Conservation (phyloP, 2,113 vertebrate genomes). For the Clarias magur region DNA sequence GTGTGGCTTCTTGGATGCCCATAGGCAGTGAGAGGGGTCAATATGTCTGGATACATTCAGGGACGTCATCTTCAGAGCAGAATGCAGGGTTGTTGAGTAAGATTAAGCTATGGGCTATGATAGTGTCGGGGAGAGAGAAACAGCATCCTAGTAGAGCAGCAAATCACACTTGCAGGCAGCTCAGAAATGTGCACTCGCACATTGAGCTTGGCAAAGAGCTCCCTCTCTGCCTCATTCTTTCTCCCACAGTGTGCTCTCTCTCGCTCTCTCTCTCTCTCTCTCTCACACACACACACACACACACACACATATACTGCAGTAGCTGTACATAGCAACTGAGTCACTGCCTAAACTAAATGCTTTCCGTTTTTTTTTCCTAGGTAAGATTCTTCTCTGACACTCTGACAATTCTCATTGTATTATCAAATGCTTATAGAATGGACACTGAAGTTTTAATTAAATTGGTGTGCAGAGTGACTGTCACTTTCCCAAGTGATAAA, state of each 20-base stretch:
- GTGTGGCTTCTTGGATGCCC: slow-evolving; percentile 85
- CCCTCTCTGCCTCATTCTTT: slow-evolving; percentile 63
- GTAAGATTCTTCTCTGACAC: not conserved
- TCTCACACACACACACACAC: slow-evolving; percentile 28
- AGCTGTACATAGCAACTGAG: slow-evolving; percentile 82
- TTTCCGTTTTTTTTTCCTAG: slow-evolving; percentile 11
- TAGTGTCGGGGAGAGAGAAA: slow-evolving; percentile 55
- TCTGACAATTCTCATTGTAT: not conserved
- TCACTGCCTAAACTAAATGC: slow-evolving; percentile 73
- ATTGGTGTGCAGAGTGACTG: not conserved
- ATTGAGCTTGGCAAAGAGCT: slow-evolving; percentile 18
- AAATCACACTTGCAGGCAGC: slow-evolving; percentile 49
- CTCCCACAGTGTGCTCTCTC: not conserved
- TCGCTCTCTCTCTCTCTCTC: slow-evolving; percentile 47
- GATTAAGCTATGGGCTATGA: slow-evolving; percentile 59
- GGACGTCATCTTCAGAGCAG: slow-evolving; percentile 91
- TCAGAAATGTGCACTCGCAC: slow-evolving; percentile 66
- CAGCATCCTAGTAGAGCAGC: slow-evolving; percentile 69
- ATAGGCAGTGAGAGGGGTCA: slow-evolving; percentile 81
- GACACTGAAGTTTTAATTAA: not conserved
- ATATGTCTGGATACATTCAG: slow-evolving; percentile 88
- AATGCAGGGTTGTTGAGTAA: slow-evolving; percentile 75
- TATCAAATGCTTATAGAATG: not conserved
- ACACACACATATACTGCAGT: slow-evolving; percentile 74
- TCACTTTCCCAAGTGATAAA: not conserved